Percentiles rank a stretch among this genome's conserved stretches.
phyloP scores from a whole-genome alignment of 2,113 vertebrate genomes.

The Onychorhynchus coronatus region DNA sequence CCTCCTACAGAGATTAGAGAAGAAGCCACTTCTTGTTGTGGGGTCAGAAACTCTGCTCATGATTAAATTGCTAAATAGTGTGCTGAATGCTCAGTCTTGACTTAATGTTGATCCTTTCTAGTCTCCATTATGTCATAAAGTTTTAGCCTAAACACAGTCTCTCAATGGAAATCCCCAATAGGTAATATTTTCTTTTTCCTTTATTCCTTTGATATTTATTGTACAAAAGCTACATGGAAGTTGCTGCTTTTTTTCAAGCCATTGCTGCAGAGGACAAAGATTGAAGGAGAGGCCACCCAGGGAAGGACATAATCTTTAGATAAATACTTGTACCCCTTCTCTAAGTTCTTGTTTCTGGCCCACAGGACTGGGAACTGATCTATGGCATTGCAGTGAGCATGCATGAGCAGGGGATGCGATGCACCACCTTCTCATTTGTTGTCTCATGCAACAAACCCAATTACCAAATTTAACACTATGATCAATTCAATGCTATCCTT shows the following conservation, averaged over 20 bases:
- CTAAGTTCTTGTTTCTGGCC: not conserved
- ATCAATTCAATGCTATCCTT: not conserved
- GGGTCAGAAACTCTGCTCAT: not conserved
- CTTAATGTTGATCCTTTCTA: not conserved
- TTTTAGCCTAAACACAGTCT: not conserved
- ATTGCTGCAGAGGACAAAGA: not conserved
- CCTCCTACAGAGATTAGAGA: not conserved
- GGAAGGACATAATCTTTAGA: not conserved
- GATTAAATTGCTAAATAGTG: not conserved
- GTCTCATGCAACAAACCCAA: not conserved
- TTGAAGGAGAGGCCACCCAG: not conserved
- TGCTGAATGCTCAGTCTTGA: not conserved
- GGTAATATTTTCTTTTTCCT: not conserved
- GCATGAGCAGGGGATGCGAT: not conserved
- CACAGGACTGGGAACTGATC: not conserved
- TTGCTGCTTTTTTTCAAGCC: not conserved
- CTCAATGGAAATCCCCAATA: not conserved
- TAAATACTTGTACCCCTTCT: not conserved
- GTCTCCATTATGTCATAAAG: not conserved
- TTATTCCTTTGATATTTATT: not conserved
- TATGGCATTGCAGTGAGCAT: not conserved
- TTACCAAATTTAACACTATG: not conserved
- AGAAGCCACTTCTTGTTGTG: not conserved
- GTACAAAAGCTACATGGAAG: not conserved
- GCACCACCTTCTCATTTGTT: not conserved